A percentile compares a stretch with the other conserved stretches of the same genome.
phyloP scores from a whole-genome alignment of 2,113 vertebrate species.

The Haplochromis burtoni region DNA sequence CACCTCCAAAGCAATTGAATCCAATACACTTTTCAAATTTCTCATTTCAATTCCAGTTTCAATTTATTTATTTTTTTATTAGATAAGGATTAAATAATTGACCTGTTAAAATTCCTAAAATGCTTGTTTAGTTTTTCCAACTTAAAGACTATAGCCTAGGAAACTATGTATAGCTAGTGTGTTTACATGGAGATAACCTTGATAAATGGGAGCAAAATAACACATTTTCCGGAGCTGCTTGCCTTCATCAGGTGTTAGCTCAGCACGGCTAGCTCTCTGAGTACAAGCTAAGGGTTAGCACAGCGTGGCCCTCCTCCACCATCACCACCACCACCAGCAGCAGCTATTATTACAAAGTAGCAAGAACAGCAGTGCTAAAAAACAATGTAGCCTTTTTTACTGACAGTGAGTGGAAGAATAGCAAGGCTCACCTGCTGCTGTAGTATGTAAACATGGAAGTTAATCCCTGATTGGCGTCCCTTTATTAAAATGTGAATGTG shows the following conservation, averaged over 20 bases:
- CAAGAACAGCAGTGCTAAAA: neutral
- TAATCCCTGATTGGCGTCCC: neutral
- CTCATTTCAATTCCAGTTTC: neutral
- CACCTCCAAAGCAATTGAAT: neutral
- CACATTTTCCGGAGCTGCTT: neutral
- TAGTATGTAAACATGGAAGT: neutral
- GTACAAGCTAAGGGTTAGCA: neutral
- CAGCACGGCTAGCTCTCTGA: neutral
- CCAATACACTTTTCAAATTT: neutral
- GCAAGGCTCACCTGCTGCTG: neutral
- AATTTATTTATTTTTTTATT: neutral
- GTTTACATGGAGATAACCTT: slow-evolving; percentile 7
- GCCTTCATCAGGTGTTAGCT: neutral
- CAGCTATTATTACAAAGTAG: neutral
- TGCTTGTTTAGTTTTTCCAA: neutral
- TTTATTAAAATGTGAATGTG: neutral
- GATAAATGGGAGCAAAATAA: neutral
- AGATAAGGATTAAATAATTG: neutral
- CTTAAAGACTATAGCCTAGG: neutral
- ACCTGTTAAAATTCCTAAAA: neutral
- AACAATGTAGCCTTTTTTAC: neutral
- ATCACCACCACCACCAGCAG: neutral
- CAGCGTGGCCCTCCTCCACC: neutral
- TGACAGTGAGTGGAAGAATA: neutral
- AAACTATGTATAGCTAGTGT: neutral